Evolutionary conservation across 2,797 vertebrate genomes (phyloP).

Genomic region (Cuculus canorus): DNA sequence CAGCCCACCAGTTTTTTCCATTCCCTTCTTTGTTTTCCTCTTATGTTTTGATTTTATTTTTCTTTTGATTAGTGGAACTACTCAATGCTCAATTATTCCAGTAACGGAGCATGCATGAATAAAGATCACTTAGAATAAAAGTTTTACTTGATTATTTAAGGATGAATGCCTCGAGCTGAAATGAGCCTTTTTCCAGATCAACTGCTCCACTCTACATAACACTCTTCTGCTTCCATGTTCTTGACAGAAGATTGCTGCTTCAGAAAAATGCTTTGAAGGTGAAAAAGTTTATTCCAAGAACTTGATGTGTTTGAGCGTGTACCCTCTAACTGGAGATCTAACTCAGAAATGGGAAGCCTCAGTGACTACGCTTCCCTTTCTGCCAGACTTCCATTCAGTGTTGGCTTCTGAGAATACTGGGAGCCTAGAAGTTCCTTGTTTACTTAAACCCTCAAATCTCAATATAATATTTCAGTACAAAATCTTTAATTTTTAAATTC

Average conservation of each 20-base stretch:
- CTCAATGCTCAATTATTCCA: neutral
- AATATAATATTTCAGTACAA: neutral
- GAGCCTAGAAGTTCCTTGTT: neutral
- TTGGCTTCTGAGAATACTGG: neutral
- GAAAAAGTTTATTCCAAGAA: conserved; percentile 22
- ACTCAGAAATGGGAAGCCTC: neutral
- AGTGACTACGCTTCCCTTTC: neutral
- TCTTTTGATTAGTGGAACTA: neutral
- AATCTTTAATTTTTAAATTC: neutral
- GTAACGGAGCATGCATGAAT: neutral
- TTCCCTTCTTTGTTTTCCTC: neutral
- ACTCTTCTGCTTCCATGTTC: neutral
- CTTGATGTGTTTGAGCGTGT: neutral
- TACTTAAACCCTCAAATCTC: neutral
- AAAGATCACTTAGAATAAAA: neutral
- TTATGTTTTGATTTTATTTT: neutral
- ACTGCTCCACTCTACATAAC: neutral
- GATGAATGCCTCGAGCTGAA: neutral
- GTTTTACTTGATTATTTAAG: neutral
- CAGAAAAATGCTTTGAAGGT: conserved; percentile 45
- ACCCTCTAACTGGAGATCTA: neutral
- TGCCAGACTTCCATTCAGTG: neutral
- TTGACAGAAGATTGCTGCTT: conserved; percentile 10
- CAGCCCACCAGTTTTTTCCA: neutral
- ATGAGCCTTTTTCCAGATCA: conserved; percentile 27